Evolutionary conservation across 2,797 vertebrate species (phyloP).

Genomic region (Peromyscus melanophrys): DNA sequence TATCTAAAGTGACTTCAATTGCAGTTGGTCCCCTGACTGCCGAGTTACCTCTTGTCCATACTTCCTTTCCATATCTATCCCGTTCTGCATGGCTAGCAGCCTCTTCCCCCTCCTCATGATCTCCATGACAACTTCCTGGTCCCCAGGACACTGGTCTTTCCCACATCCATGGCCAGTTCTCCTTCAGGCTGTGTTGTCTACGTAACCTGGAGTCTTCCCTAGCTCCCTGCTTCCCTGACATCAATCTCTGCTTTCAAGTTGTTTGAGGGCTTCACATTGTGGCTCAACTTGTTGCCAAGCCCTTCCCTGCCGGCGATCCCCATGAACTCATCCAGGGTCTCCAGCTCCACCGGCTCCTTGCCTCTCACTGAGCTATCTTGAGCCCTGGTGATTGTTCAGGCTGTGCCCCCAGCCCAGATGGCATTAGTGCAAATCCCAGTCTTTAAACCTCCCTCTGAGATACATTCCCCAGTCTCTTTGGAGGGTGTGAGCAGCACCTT

Average conservation of each 20-base stretch:
- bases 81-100: not conserved
- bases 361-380: not conserved
- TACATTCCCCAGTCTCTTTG: not conserved
- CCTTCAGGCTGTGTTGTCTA: not conserved
- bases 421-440: not conserved
- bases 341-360: not conserved
- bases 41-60: not conserved
- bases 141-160: not conserved
- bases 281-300: not conserved
- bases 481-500: not conserved
- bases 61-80: not conserved
- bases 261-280: not conserved
- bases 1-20: not conserved
- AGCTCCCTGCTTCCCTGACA: not conserved
- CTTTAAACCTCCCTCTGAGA: not conserved
- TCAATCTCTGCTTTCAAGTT: not conserved
- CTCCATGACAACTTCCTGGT: no score
- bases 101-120: not conserved
- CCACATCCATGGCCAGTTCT: not conserved
- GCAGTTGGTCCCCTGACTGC: not conserved
- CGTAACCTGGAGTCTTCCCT: not conserved
- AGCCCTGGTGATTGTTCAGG: not conserved
- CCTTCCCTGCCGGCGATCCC: accelerated
- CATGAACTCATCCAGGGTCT: not conserved
- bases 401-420: not conserved